These are phyloP conservation scores for Platycheirus rosarum DNA, from an alignment of 2,888 invertebrate species.

Conservation along the genomic window DNA sequence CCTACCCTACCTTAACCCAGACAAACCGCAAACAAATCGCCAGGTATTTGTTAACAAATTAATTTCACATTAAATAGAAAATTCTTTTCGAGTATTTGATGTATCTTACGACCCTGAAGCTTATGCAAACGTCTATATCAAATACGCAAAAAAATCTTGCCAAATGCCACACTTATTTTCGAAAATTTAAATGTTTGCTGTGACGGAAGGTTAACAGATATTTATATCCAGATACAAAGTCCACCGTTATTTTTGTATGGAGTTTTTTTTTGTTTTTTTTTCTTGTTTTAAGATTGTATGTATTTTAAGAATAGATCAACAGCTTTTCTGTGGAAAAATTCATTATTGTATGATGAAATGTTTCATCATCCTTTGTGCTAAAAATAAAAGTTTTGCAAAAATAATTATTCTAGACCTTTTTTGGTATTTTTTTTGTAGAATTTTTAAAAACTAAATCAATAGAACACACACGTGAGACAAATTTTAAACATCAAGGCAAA, in stretches of 20 bases:
- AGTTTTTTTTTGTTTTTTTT: not conserved
- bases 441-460: too few relatives aligned
- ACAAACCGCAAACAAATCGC: too few relatives aligned
- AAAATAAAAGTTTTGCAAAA: too few relatives aligned
- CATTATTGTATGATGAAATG: constrained; percentile 47
- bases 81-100: too few relatives aligned
- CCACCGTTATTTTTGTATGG: constrained; percentile 7
- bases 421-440: not conserved
- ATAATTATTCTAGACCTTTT: not conserved
- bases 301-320: not conserved
- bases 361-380: constrained; percentile 59
- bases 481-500: not conserved
- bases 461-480: too few relatives aligned
- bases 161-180: not conserved
- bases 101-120: not conserved
- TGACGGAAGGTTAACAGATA: not conserved
- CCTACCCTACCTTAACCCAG: too few relatives aligned
- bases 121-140: not conserved
- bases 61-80: too few relatives aligned
- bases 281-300: not conserved
- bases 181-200: not conserved
- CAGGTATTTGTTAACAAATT: too few relatives aligned
- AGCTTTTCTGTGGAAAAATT: constrained; percentile 30
- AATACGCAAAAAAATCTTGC: constrained; percentile 20
- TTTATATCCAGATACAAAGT: not conserved